Evolutionary conservation across 1,140 invertebrate genomes (phyloP).

Genomic region (Penaeus chinensis): DNA sequence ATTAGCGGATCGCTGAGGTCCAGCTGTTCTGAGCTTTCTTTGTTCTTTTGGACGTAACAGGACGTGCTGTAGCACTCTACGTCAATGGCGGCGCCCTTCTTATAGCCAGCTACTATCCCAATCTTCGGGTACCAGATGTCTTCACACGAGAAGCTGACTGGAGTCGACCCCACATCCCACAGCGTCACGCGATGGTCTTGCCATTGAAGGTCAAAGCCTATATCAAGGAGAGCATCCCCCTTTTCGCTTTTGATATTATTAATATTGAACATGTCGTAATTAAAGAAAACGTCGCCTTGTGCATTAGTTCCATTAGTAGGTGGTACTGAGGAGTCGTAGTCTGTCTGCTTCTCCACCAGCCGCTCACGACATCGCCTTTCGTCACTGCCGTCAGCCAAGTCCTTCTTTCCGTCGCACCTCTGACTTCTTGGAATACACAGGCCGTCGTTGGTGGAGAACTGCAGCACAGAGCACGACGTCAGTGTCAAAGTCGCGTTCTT

Average conservation of each 20-base stretch:
- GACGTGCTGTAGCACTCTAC: background rate
- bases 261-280: background rate
- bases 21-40: background rate
- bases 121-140: background rate
- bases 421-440: constrained; percentile 30
- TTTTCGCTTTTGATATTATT: constrained; percentile 22
- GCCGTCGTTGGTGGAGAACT: constrained; percentile 49
- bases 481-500: constrained; percentile 24
- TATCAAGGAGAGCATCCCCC: background rate
- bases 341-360: background rate
- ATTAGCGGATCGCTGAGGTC: constrained; percentile 31
- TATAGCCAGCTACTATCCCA: background rate
- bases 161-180: background rate
- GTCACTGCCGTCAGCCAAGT: constrained; percentile 28
- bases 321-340: background rate
- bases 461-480: constrained; percentile 20
- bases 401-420: constrained; percentile 20
- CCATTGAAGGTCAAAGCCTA: background rate
- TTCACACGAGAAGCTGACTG: constrained; percentile 14
- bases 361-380: constrained; percentile 4
- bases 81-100: background rate
- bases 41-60: constrained; percentile 15
- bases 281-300: background rate
- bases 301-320: background rate
- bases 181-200: constrained; percentile 9